Base-by-base conservation (phyloP, 1,140 invertebrate genomes). In the Euura lappo region DNA sequence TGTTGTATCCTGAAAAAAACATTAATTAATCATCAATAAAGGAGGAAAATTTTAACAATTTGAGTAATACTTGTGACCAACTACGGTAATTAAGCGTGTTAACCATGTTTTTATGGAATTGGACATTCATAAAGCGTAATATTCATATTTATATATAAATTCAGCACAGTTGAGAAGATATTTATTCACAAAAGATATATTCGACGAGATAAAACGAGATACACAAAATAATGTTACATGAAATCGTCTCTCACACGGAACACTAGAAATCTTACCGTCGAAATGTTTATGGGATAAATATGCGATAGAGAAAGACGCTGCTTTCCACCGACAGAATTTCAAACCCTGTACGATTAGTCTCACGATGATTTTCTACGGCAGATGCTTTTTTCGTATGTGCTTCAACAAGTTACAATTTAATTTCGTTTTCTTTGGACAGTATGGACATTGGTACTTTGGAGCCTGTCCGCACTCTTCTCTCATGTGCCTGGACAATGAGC, bases 391-490 rank as follows among this genome's bases (percentile, higher is more conserved):
- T 70, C 81, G 77, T 69, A 86, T 83, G 68, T 87, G 84, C 70
- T 84, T 86, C 79, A 83, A 75, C n/a, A 87, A 77, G 75, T 86
- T 87, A 72, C 81, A 84, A 42, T 82, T 84, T 44, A 85, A 75
- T 75, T 85, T 87, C 0, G 78, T 82, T 73, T 72, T 81, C 72
- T 82, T 85, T 46, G 84, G 79, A 77, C 89, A 89, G 78, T 84
- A 84, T 10, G 83, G 85, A 77, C 89, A 90, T 45, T 85, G 81
- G 78, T 88, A 88, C 77, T 86, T 87, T 7, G 88, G 87, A 13
- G 83, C 74, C 72, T 87, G 81, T 4, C 88, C 88, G 76, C 89
- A 91, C 76, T 89, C 89, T 44, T 88, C 88, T 70, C 84, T 82
- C 69, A 87, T 73, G 74, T 90, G 89, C 44, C 89, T 81, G 45